These are phyloP conservation scores for Perithous albicinctus DNA, from an alignment of 2,888 invertebrate genomes.

Conservation along the genomic window DNA sequence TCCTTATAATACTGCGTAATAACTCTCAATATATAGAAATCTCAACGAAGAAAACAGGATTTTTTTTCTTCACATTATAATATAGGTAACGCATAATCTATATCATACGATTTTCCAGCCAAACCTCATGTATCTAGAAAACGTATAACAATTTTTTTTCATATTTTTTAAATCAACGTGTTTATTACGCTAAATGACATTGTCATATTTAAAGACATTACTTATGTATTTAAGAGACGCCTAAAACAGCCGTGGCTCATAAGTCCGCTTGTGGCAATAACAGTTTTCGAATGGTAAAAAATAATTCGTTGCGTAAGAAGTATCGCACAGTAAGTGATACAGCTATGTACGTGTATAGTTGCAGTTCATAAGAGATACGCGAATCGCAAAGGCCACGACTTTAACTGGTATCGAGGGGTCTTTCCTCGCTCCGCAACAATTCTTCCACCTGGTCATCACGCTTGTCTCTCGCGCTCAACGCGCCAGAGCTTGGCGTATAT, in stretches of 20 bases:
- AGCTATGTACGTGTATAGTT: conserved; percentile 22
- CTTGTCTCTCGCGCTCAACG: conserved; percentile 38
- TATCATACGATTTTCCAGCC: not conserved
- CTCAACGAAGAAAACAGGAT: not conserved
- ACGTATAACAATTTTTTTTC: no score
- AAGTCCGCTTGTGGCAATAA: not conserved
- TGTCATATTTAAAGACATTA: not conserved
- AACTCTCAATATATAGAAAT: conserved; percentile 28
- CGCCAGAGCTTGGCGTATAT: conserved; percentile 30
- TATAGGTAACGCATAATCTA: not conserved
- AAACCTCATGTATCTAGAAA: not conserved
- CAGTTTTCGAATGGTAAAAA: not conserved
- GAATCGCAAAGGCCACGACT: conserved; percentile 62
- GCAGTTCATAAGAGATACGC: conserved; percentile 38
- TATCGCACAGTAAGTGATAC: conserved; percentile 5
- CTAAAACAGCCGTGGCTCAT: not conserved
- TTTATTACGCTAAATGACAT: not conserved
- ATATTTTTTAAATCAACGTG: no score
- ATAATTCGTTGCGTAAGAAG: not conserved
- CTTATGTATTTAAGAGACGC: not conserved
- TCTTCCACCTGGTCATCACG: conserved; percentile 56
- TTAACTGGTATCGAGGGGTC: conserved; percentile 58
- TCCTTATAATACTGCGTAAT: conserved; percentile 29
- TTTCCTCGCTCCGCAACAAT: conserved; percentile 58
- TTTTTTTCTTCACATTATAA: not conserved